A percentile compares a stretch with the other conserved stretches of the same genome.
Conservation (phyloP, 2,888 invertebrate genomes). For the Chalcosyrphus nemorum region DNA sequence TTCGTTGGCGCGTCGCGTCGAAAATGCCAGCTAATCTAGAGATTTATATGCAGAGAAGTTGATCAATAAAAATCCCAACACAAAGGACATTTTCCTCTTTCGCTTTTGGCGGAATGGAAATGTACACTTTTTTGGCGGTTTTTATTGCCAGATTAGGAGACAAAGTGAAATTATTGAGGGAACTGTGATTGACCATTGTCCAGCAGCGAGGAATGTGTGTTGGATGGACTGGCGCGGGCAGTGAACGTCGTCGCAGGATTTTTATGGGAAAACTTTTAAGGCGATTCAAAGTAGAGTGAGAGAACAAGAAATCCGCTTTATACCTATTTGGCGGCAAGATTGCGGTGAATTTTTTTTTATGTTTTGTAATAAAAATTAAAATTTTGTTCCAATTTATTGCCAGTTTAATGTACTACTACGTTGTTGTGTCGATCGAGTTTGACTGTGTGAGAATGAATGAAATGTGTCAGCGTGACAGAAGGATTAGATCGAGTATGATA, state of each 20-base stretch:
- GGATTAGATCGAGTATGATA: no score
- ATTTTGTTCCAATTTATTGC: conserved; percentile 69
- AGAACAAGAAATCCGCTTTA: conserved; percentile 23
- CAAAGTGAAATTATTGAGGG: conserved; percentile 56
- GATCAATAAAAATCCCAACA: conserved; percentile 78
- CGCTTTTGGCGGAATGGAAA: conserved; percentile 55
- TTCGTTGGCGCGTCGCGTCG: conserved; percentile 49
- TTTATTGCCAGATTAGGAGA: conserved; percentile 75
- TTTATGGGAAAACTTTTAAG: conserved; percentile 68
- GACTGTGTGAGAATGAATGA: conserved; percentile 41
- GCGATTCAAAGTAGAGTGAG: background rate
- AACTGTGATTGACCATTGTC: conserved; percentile 64
- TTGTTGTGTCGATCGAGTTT: conserved; percentile 27
- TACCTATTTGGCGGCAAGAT: conserved; percentile 61
- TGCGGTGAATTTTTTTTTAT: conserved; percentile 69
- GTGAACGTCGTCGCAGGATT: conserved; percentile 34
- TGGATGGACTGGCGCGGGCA: background rate
- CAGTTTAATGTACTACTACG: conserved; percentile 45
- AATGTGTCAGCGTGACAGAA: no score
- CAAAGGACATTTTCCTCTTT: no score
- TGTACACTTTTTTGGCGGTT: conserved; percentile 73
- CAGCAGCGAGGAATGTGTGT: no score
- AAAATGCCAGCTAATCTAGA: conserved; percentile 77
- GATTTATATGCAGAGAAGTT: conserved; percentile 81
- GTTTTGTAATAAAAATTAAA: conserved; percentile 66